phyloP scores from a whole-genome alignment of 1,140 invertebrate genomes.

The Cephus cinctus region DNA sequence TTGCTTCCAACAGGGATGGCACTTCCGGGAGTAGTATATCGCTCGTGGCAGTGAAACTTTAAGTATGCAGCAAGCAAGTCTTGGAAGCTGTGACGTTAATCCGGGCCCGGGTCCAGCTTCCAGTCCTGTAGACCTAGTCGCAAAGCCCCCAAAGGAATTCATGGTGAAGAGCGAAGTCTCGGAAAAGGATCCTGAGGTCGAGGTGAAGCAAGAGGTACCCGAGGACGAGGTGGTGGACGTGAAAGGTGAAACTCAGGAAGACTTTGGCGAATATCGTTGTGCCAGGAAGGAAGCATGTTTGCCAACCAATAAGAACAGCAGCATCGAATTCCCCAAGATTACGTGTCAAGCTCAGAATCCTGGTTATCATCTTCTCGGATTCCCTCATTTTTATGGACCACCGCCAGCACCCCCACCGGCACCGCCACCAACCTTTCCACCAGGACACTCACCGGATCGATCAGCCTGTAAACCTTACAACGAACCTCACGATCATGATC shows the following conservation, averaged over 20 bases:
- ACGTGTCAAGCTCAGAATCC: conserved; percentile 18
- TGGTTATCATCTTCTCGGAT: conserved; percentile 22
- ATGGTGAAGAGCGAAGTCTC: conserved; percentile 16
- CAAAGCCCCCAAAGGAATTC: conserved; percentile 7
- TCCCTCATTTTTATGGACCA: conserved; percentile 24
- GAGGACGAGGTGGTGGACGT: conserved; percentile 4
- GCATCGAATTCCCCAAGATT: conserved; percentile 16
- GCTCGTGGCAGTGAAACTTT: too few relatives aligned
- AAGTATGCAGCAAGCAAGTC: conserved; percentile 40
- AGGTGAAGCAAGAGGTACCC: conserved; percentile 26
- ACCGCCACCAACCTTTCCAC: too few relatives aligned
- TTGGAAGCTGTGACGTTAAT: conserved; percentile 26
- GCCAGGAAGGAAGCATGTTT: not conserved
- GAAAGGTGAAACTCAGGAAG: conserved; percentile 3
- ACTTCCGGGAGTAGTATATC: too few relatives aligned
- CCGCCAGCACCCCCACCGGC: conserved; percentile 12
- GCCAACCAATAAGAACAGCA: too few relatives aligned
- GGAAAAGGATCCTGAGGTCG: conserved; percentile 23
- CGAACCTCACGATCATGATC: too few relatives aligned
- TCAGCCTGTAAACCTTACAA: too few relatives aligned
- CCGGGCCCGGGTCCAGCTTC: too few relatives aligned
- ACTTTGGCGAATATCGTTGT: not conserved
- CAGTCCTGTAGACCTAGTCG: too few relatives aligned
- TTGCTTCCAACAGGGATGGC: too few relatives aligned
- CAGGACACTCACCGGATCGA: too few relatives aligned